Evolutionary conservation across 2,797 vertebrate species (phyloP).

Genomic region (Morelia viridis): DNA sequence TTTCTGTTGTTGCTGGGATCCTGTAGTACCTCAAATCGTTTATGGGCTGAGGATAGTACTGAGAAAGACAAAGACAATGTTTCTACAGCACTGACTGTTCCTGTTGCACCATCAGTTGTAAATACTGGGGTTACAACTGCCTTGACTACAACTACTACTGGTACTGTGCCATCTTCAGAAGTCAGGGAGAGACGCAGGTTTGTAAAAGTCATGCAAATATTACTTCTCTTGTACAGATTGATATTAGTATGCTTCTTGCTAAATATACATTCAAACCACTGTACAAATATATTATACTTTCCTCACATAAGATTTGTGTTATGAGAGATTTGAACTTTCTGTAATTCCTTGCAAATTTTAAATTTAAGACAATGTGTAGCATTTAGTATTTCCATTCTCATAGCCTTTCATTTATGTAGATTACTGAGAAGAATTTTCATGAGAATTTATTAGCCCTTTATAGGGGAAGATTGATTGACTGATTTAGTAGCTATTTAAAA

Average conservation of each 20-base stretch:
- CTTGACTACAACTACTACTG: conserved; percentile 86
- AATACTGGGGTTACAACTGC: conserved; percentile 88
- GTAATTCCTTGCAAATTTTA: neutral
- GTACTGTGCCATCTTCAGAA: conserved; percentile 85
- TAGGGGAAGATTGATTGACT: neutral
- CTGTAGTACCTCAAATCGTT: conserved; percentile 87
- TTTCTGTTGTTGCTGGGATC: conserved; percentile 79
- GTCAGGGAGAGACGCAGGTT: conserved; percentile 96
- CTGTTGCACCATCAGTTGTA: conserved; percentile 95
- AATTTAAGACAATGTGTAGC: neutral
- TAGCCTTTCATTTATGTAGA: neutral
- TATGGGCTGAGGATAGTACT: conserved; percentile 95
- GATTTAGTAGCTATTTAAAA: neutral
- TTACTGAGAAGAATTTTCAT: neutral
- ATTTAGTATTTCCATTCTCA: neutral
- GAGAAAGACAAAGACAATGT: conserved; percentile 92
- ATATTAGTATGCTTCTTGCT: conserved; percentile 22
- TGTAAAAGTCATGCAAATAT: conserved; percentile 72
- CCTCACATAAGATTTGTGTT: neutral
- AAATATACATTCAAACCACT: conserved; percentile 1
- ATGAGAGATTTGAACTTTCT: neutral
- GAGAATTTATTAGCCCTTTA: neutral
- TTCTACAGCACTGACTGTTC: conserved; percentile 90
- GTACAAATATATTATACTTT: neutral
- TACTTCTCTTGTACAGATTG: conserved; percentile 51